phyloP scores from a whole-genome alignment of 2,888 invertebrate genomes.

The Drosophila neonasuta region DNA sequence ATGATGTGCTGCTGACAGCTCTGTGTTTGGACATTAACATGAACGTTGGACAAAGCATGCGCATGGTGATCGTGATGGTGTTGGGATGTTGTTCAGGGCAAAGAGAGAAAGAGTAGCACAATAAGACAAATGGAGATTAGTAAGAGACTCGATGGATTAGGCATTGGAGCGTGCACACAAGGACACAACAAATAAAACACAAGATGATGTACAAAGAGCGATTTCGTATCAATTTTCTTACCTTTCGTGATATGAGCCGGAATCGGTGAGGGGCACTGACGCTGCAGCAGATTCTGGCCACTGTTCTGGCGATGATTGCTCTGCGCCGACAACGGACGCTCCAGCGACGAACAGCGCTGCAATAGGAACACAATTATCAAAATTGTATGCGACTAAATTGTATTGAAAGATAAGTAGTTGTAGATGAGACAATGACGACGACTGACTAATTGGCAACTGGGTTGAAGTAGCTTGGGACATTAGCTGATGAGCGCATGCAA shows the following conservation, averaged over 20 bases:
- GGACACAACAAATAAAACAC: slow-evolving; percentile 40
- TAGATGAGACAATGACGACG: slow-evolving; percentile 17
- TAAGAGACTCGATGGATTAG: slow-evolving; percentile 64
- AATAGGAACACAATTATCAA: slow-evolving; percentile 30
- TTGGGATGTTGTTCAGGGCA: slow-evolving; percentile 17
- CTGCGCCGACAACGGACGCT: slow-evolving; percentile 88
- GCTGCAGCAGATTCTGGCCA: slow-evolving; percentile 82
- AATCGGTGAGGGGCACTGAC: slow-evolving; percentile 86
- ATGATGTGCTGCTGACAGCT: slow-evolving; percentile 80
- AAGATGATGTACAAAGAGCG: neutral
- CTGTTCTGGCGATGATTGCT: slow-evolving; percentile 80
- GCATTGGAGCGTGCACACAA: slow-evolving; percentile 60
- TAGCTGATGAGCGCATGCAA: slow-evolving; percentile 60
- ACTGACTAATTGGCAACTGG: slow-evolving; percentile 4
- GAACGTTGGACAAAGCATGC: slow-evolving; percentile 64
- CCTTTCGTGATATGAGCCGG: slow-evolving; percentile 91
- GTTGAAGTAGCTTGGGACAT: slow-evolving; percentile 5
- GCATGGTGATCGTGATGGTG: slow-evolving; percentile 41
- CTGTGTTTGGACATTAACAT: slow-evolving; percentile 60
- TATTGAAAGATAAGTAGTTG: neutral
- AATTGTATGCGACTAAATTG: neutral
- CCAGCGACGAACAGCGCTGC: slow-evolving; percentile 92
- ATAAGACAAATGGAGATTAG: slow-evolving; percentile 66
- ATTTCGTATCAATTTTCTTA: slow-evolving; percentile 65
- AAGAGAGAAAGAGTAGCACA: slow-evolving; percentile 43